These are phyloP conservation scores for Pristionchus exspectatus DNA, from an alignment of 2,888 invertebrate genomes.

Conservation along the genomic window DNA sequence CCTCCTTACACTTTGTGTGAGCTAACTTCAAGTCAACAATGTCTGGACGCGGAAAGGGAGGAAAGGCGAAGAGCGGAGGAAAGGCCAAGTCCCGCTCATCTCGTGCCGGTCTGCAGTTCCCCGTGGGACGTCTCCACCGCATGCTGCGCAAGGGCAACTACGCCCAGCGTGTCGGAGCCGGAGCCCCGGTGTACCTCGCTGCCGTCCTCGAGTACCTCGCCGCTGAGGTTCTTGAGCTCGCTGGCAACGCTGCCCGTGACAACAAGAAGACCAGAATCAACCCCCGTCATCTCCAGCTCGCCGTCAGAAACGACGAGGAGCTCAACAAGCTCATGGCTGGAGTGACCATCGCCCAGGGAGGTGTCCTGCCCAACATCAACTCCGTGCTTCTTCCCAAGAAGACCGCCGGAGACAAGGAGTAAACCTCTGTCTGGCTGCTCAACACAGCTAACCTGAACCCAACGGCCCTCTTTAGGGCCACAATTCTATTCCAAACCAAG, in stretches of 20 bases:
- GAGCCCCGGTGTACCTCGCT: conserved; percentile 74
- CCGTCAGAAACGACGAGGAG: too few species aligned
- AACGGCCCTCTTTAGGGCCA: conserved; percentile 74
- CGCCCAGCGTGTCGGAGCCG: conserved; percentile 74
- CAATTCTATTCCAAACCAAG: conserved; percentile 57
- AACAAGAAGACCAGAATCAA: too few species aligned
- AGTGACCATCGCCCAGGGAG: too few species aligned
- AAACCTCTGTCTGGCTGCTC: not conserved
- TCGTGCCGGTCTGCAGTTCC: conserved; percentile 78
- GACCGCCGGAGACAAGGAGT: too few species aligned
- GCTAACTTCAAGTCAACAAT: conserved; percentile 79
- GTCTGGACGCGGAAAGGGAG: conserved; percentile 89
- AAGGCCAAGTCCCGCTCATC: conserved; percentile 75
- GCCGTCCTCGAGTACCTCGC: conserved; percentile 65
- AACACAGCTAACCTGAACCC: conserved; percentile 59
- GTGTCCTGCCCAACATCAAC: too few species aligned
- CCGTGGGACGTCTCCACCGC: conserved; percentile 75
- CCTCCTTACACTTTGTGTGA: not conserved
- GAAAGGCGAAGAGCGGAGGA: conserved; percentile 82
- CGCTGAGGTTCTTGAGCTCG: too few species aligned
- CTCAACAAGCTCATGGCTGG: too few species aligned
- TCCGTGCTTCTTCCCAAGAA: too few species aligned
- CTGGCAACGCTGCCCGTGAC: too few species aligned
- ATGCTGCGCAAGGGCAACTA: conserved; percentile 76
- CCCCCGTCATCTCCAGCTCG: too few species aligned